Conservation (phyloP, 1,140 invertebrate genomes). For the Atopsyche davidsoni region DNA sequence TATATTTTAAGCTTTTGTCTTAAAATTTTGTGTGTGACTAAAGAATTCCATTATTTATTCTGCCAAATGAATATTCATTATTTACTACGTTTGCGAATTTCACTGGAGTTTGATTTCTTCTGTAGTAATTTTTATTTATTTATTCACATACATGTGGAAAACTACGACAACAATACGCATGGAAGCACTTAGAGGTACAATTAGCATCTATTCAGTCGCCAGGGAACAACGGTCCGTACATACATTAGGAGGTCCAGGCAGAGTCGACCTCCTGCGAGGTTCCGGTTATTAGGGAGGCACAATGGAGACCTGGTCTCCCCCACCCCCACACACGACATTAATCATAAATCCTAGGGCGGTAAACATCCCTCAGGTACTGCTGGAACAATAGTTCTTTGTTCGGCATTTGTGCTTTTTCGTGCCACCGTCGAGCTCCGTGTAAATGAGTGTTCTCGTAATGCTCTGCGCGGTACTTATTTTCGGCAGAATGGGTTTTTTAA, state of each 20-base stretch:
- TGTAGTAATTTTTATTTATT: too few species aligned
- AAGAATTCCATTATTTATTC: too few species aligned
- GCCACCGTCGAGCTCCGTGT: too few species aligned
- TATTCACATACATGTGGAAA: conserved; percentile 1
- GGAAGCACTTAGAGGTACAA: neutral
- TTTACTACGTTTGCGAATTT: too few species aligned
- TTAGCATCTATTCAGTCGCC: neutral
- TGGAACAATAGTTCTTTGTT: conserved; percentile 23
- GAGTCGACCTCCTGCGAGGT: neutral
- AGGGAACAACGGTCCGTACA: neutral
- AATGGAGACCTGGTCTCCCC: conserved; percentile 6
- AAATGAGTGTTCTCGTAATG: too few species aligned
- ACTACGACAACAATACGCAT: neutral
- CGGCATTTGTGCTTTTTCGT: conserved; percentile 14
- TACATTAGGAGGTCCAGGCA: neutral
- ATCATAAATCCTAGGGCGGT: conserved; percentile 20
- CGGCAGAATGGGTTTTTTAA: too few species aligned
- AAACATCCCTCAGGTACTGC: neutral
- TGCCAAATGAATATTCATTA: too few species aligned
- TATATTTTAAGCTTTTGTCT: too few species aligned
- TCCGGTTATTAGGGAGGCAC: conserved; percentile 6
- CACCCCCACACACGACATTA: conserved; percentile 17
- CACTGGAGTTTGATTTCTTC: too few species aligned
- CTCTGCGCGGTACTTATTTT: too few species aligned
- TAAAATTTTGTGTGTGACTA: too few species aligned